Conservation (phyloP, 2,113 vertebrate species). For the Clupea harengus region DNA sequence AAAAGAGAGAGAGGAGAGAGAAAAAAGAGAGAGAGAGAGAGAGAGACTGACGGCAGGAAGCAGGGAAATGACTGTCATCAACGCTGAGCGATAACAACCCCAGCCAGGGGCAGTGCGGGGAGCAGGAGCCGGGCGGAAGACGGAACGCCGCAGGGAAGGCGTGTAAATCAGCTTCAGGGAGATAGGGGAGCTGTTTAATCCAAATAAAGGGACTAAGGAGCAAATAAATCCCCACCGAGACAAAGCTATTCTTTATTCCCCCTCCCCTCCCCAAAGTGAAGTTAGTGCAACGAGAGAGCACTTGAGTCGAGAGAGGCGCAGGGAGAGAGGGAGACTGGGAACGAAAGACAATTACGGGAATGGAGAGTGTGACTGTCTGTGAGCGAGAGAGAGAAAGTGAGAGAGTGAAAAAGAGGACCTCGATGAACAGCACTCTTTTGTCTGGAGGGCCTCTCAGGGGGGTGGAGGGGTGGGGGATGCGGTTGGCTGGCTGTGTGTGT, state of each 20-base stretch:
- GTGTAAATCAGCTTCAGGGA: conserved; percentile 36
- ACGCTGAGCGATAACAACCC: conserved; percentile 40
- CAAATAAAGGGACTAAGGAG: conserved; percentile 1
- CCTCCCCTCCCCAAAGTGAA: not conserved
- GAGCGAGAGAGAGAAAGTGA: not conserved
- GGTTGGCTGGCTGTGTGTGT: not conserved
- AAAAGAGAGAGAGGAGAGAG: not conserved
- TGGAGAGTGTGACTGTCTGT: conserved; percentile 1
- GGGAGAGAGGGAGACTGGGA: conserved; percentile 25
- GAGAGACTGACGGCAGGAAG: conserved; percentile 45
- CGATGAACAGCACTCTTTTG: not conserved
- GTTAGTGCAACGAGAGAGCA: not conserved
- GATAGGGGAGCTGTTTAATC: not conserved
- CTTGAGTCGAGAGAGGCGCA: conserved; percentile 44
- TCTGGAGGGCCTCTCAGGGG: not conserved
- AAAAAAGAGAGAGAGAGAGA: not conserved
- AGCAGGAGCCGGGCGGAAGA: conserved; percentile 7
- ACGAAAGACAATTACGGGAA: conserved; percentile 40
- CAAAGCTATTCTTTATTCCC: conserved; percentile 11
- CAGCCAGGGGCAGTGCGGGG: conserved; percentile 42
- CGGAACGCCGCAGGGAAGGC: not conserved
- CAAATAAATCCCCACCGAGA: conserved; percentile 8
- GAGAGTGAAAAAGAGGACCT: not conserved
- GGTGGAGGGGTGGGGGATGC: not conserved
- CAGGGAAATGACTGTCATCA: conserved; percentile 63